Base-by-base conservation (phyloP, 2,888 invertebrate genomes). In the Drosophila merina region DNA sequence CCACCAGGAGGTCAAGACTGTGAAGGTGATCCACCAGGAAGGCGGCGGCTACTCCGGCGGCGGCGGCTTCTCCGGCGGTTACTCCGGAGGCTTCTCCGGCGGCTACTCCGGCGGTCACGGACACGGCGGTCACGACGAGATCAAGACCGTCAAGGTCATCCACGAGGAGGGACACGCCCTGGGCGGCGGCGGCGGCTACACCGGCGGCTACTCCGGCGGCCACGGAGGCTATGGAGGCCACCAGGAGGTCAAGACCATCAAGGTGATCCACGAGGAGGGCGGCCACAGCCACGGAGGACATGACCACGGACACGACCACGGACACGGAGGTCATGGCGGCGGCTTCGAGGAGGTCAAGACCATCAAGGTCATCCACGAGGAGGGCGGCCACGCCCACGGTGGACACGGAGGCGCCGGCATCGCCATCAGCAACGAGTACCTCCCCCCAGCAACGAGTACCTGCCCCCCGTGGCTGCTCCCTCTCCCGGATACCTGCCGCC, bases 401-500 rank as follows among this genome's bases (percentile, higher is more conserved):
- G 57, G 54, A 1, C 48, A 51, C 25, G 44, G 30, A 9, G 50
- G 40, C 26, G 45, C 44, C 45, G 49, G 49, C n/a, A 25, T 49
- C 26, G 44, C 73, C 10, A 47, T 71, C 58, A 60, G 48, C 60
- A 60, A 58, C 10, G 59, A 60, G 47, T 60, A 60, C 26, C 60
- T 60, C 8, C 40, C 40, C 40, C 40, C 3, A 42, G 74, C 63
- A 70, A 58, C 25, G 75, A 76, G 7, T 79, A 80, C 26, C 58
- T 79, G 74, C 72, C 88, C 3, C 86, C 86, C 3, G 62, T 84
- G 4, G 54, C 72, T 0, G 77, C 71, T 7, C 80, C 83, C 4
- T 59, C 71, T 20, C 64, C 63, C 47, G 73, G 75, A 14, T 87
- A 87, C 33, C 74, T 88, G 83, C 88, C 88, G 9, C 86, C 88